phyloP scores from a whole-genome alignment of 2,797 vertebrate genomes.

The Cyprinella venusta region DNA sequence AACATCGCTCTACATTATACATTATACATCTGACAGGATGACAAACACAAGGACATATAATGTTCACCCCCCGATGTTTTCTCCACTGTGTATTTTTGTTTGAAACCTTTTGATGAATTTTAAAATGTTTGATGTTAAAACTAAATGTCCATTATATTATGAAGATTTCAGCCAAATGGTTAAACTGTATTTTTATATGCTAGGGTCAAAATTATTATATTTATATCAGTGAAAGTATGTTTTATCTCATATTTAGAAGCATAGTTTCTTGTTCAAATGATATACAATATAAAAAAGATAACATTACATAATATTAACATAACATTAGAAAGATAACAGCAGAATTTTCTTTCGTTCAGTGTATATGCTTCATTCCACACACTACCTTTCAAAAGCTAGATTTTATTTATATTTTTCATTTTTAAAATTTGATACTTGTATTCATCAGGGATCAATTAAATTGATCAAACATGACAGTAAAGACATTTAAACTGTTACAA shows the following conservation, averaged over 20 bases:
- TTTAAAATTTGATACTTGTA: not conserved
- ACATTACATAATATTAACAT: too few relatives aligned
- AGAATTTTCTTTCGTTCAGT: not conserved
- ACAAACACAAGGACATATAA: constrained; percentile 11
- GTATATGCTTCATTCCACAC: not conserved
- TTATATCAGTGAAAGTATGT: too few relatives aligned
- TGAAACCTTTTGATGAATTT: not conserved
- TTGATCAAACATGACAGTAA: not conserved
- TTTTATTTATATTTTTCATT: too few relatives aligned
- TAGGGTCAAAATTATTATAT: not conserved
- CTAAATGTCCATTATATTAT: not conserved
- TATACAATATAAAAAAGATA: not conserved
- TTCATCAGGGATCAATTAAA: not conserved
- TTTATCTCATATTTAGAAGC: not conserved
- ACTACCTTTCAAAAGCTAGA: not conserved
- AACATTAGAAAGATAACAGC: not conserved
- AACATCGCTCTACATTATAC: not conserved
- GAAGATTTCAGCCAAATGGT: not conserved
- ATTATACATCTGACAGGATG: constrained; percentile 25
- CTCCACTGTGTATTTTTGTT: not conserved
- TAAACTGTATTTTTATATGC: not conserved
- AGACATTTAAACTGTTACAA: not conserved
- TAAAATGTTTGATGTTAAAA: not conserved
- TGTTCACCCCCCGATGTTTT: not conserved
- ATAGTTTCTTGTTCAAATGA: not conserved